A percentile compares a stretch with the other conserved stretches of the same genome.
These are phyloP conservation scores for Misgurnus mizolepis DNA, from an alignment of 2,113 vertebrate genomes.

Conservation along the genomic window DNA sequence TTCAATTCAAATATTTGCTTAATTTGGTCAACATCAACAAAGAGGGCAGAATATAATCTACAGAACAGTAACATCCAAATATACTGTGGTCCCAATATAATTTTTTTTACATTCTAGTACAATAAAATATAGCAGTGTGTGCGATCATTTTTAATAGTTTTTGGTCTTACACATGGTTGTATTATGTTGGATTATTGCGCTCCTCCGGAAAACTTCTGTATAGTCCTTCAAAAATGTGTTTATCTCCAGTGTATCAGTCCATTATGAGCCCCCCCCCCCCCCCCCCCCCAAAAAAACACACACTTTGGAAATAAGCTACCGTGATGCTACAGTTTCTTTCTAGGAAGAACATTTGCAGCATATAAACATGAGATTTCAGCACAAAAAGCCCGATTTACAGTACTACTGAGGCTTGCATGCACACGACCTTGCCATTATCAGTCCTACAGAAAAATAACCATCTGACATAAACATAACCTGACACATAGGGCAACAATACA, in stretches of 20 bases:
- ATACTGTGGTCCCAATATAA: background rate
- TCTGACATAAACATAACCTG: background rate
- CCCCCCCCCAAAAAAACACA: background rate
- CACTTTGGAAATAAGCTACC: background rate
- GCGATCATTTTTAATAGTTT: background rate
- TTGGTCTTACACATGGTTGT: background rate
- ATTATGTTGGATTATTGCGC: constrained; percentile 14
- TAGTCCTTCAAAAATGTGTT: too few species aligned
- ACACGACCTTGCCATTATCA: background rate
- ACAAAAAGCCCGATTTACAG: background rate
- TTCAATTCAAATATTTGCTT: constrained; percentile 4
- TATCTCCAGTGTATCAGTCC: background rate
- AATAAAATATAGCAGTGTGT: background rate
- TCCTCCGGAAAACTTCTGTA: background rate
- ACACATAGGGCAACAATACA: constrained; percentile 12
- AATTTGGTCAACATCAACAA: constrained; percentile 47
- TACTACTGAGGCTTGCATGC: constrained; percentile 23
- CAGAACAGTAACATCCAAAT: constrained; percentile 13
- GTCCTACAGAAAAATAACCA: background rate
- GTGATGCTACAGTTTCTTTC: background rate
- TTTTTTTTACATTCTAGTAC: background rate
- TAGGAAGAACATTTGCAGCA: background rate
- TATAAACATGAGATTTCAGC: background rate
- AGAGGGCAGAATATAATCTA: constrained; percentile 32
- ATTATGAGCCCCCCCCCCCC: background rate